Base-by-base conservation (phyloP, 2,797 vertebrate species). In the Atherinosoma microstoma region DNA sequence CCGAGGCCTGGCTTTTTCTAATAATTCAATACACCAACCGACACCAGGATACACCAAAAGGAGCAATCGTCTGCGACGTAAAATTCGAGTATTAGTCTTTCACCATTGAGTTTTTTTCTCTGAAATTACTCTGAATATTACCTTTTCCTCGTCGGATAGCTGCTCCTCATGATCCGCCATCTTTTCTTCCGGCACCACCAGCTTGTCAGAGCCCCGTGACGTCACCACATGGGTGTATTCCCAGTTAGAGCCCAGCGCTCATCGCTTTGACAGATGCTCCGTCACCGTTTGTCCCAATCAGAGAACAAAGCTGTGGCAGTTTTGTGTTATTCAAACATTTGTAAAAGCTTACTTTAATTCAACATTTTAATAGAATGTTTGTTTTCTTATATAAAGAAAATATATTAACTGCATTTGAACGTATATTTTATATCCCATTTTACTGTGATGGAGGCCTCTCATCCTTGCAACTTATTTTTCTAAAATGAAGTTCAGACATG, bases 81-180 rank as follows among this genome's bases (percentile, higher is more conserved):
- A 12, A 64, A 9, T 0, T 1, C 0, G 0, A 30, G 10, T 3
- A 13, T 3, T 1, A 9, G 2, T 6, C 2, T 2, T 6, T 51
- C 38, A 1, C 20, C 16, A 9, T 6, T 8, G 6, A 34, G 4
- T n/a, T n/a, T 3, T 24, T 10, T n/a, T 53, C 58, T 3, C 4
- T 7, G 27, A 0, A 34, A 20, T 60, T 64, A 56, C 73, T 69
- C 6, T 58, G 59, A 49, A 35, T 80, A 82, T 85, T 89, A 95
- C 94, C 94, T 94, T 95, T 67, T 94, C 94, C 81, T 94, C 93
- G 61, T 95, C 93, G 86, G 92, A 91, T 88, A 95, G 86, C 89
- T 91, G 94, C 93, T 94, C 94, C 80, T 94, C 94, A 87, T 92
- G 92, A 93, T 95, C 94, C 94, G 94, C 94, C 94, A 95, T 95